phyloP scores from a whole-genome alignment of 2,888 invertebrate species.

The Amphipoea oculea region DNA sequence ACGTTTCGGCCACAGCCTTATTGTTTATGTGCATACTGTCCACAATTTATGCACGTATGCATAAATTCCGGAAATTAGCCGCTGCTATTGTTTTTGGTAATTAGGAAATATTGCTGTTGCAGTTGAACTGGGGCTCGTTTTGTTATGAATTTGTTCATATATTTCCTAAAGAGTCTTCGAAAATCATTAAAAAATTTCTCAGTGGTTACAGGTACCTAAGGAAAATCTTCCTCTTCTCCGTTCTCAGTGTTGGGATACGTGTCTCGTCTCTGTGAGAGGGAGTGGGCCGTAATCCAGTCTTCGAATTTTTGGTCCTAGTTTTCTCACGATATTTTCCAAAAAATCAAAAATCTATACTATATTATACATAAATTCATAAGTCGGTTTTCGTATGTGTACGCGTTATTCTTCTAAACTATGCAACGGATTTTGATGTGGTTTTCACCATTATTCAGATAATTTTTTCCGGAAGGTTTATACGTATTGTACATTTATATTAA shows the following conservation, averaged over 20 bases:
- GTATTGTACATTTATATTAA: background rate
- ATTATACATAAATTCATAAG: no score
- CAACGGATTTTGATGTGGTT: background rate
- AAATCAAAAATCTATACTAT: no score
- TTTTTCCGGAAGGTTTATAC: background rate
- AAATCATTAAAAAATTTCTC: background rate
- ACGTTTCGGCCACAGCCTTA: conserved; percentile 16
- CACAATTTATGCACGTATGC: conserved; percentile 52
- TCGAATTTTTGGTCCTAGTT: background rate
- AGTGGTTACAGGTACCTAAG: no score
- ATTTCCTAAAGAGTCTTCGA: background rate
- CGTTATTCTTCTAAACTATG: background rate
- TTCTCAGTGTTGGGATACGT: no score
- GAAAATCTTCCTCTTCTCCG: no score
- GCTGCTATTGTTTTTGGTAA: conserved; percentile 17
- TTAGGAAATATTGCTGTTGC: conserved; percentile 23
- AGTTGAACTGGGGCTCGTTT: background rate
- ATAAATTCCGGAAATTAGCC: conserved; percentile 49
- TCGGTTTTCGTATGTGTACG: background rate
- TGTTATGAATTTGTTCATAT: background rate
- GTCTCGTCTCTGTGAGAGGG: no score
- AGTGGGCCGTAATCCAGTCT: background rate
- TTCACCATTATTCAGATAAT: background rate
- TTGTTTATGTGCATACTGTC: conserved; percentile 33
- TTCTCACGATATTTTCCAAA: background rate